Conservation (phyloP, 2,797 vertebrate species). For the Microctenopoma lineatum region DNA sequence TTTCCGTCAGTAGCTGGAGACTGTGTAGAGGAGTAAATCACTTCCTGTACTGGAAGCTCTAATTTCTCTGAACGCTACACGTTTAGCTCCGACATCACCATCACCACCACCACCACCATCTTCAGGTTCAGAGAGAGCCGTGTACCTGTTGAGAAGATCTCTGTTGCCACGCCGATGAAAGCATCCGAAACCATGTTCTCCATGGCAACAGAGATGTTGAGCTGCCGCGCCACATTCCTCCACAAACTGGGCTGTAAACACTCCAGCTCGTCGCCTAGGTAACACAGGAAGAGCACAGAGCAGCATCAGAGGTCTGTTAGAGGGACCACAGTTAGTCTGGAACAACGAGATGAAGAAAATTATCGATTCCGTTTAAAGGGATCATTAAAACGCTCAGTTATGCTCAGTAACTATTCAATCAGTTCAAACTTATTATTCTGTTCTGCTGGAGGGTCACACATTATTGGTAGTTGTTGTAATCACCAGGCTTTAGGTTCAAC, state of each 20-base stretch:
- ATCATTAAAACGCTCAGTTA: neutral
- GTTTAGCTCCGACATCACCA: constrained; percentile 3
- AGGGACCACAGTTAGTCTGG: neutral
- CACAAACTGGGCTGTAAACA: constrained; percentile 92
- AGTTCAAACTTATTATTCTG: neutral
- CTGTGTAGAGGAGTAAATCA: constrained; percentile 23
- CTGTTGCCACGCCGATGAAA: constrained; percentile 91
- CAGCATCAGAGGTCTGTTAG: constrained; percentile 16
- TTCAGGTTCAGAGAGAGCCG: constrained; percentile 2
- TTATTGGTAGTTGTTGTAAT: neutral
- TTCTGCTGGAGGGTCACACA: neutral
- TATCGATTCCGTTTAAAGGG: neutral
- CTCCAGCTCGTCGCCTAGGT: constrained; percentile 93
- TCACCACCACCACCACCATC: constrained; percentile 12
- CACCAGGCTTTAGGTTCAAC: constrained; percentile 1
- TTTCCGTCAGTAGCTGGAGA: constrained; percentile 30
- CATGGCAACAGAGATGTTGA: constrained; percentile 91
- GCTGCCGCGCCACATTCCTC: constrained; percentile 91
- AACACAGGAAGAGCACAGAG: constrained; percentile 52
- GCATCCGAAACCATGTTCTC: constrained; percentile 93
- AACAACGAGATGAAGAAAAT: constrained; percentile 1
- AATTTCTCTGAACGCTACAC: neutral
- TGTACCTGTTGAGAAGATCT: constrained; percentile 94
- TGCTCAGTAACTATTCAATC: neutral
- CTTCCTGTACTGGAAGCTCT: constrained; percentile 34